Evolutionary conservation across 2,797 vertebrate species (phyloP).

Genomic region (Ctenosaura bakeri): DNA sequence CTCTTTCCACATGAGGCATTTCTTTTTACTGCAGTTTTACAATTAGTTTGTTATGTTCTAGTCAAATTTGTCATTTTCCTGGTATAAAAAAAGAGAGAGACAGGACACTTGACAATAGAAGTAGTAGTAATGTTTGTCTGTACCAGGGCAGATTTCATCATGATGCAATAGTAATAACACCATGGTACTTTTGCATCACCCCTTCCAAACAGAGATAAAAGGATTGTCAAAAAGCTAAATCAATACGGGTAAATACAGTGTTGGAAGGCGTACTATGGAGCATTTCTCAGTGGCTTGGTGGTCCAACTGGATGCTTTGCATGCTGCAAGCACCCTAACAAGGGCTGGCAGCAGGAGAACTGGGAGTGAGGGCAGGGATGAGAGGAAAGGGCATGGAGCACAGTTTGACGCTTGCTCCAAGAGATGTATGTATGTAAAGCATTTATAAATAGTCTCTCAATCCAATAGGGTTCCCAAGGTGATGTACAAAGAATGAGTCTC

Average conservation of each 20-base stretch:
- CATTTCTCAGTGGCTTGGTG: not conserved
- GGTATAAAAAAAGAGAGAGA: not conserved
- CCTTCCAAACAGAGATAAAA: not conserved
- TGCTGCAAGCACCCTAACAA: not conserved
- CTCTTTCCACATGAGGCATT: slow-evolving; percentile 2
- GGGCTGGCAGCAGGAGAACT: not conserved
- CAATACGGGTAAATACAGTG: not conserved
- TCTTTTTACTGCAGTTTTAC: slow-evolving; percentile 15
- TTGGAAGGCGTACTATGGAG: not conserved
- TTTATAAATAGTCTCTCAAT: too few relatives aligned
- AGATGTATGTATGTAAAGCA: too few relatives aligned
- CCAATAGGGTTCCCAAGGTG: too few relatives aligned
- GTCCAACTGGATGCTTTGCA: not conserved
- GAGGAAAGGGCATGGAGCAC: too few relatives aligned
- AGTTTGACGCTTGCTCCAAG: not conserved
- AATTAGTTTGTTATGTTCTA: slow-evolving; percentile 14
- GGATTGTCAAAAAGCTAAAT: not conserved
- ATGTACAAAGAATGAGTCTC: too few relatives aligned
- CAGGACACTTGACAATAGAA: not conserved
- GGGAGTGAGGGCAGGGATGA: too few relatives aligned
- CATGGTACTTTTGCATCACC: not conserved
- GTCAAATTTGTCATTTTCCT: not conserved
- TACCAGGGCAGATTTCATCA: not conserved
- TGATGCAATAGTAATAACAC: not conserved
- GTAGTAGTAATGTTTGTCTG: too few relatives aligned